phyloP scores from a whole-genome alignment of 2,888 invertebrate genomes.

The Caenorhabditis wallacei region DNA sequence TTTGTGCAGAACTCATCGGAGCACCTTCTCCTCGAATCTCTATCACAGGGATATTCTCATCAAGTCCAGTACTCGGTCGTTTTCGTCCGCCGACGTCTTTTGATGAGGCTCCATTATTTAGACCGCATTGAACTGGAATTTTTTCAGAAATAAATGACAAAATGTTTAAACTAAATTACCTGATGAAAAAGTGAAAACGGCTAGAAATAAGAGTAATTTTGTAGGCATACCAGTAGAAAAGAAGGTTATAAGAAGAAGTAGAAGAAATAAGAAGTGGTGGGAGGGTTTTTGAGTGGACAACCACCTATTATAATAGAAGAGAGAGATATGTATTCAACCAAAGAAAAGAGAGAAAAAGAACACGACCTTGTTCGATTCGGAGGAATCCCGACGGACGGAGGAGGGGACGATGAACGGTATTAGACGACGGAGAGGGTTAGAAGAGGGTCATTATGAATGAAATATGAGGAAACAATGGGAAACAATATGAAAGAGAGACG shows the following conservation, averaged over 20 bases:
- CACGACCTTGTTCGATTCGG: conserved; percentile 51
- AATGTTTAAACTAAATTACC: too few species aligned
- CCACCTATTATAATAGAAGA: conserved; percentile 35
- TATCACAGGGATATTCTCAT: conserved; percentile 83
- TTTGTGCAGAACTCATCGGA: conserved; percentile 83
- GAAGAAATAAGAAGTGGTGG: background rate
- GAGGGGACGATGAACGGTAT: conserved; percentile 18
- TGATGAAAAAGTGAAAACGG: conserved; percentile 24
- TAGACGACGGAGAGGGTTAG: background rate
- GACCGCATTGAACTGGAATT: conserved; percentile 27
- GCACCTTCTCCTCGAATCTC: conserved; percentile 83
- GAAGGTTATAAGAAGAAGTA: background rate
- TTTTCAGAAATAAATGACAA: background rate
- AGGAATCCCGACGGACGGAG: background rate
- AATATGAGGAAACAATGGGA: conserved; percentile 14
- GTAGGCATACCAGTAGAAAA: conserved; percentile 5
- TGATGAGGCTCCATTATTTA: conserved; percentile 52
- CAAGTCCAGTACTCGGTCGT: conserved; percentile 60
- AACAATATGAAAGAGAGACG: background rate
- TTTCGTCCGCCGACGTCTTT: conserved; percentile 25
- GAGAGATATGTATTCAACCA: conserved; percentile 6
- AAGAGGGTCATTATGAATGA: conserved; percentile 58
- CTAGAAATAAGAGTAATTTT: conserved; percentile 22
- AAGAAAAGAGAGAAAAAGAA: conserved; percentile 14
- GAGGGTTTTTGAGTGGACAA: conserved; percentile 21